Evolutionary conservation across 2,113 vertebrate genomes (phyloP), one percentile per base, ranked within the genome.

Genomic region (Plectropomus leopardus): DNA sequence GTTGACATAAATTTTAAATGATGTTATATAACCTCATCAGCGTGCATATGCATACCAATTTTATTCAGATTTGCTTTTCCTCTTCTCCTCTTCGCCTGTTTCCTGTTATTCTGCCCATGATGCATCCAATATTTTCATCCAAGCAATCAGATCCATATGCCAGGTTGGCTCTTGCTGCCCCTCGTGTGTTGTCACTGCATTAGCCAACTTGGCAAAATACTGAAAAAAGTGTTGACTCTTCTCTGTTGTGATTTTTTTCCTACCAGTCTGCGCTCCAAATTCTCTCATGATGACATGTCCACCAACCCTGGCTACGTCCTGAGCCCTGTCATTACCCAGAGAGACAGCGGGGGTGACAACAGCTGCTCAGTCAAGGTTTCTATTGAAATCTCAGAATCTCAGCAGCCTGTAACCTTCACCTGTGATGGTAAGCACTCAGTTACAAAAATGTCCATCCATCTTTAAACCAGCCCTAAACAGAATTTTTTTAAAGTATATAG

Each of bases 341-440:
- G 95, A 77, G 95, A 95, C 34, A 34, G 92, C 14, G 95, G 76
- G 59, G 95, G 95, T 24, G 97, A 99, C 91, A 96, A 84, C 83
- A 94, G 95, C 87, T 96, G 96, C 87, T 97, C 97, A n/a, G 96
- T 99, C 81, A 99, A 99, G 85, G 97, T 99, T 86, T 99, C 97
- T 59, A 99, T 99, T 78, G 98, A 99, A 92, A 99, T 98, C 1
- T 96, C 97, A 53, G 98, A 97, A 73, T 98, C 96, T 88, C 97
- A 97, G 83, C 95, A 98, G 57, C 98, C 98, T 16, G 98, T 99
- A 32, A 99, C 97, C 57, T 99, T 99, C 90, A 99, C 98, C 1
- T 99, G 98, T 34, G 98, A 99, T 84, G 98, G 98, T 99, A 95
- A 92, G 96, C 0, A 34, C 26, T 47, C 44, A 0, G 26, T 13